phyloP scores from a whole-genome alignment of 2,888 invertebrate genomes.

The Caradrina kadenii region DNA sequence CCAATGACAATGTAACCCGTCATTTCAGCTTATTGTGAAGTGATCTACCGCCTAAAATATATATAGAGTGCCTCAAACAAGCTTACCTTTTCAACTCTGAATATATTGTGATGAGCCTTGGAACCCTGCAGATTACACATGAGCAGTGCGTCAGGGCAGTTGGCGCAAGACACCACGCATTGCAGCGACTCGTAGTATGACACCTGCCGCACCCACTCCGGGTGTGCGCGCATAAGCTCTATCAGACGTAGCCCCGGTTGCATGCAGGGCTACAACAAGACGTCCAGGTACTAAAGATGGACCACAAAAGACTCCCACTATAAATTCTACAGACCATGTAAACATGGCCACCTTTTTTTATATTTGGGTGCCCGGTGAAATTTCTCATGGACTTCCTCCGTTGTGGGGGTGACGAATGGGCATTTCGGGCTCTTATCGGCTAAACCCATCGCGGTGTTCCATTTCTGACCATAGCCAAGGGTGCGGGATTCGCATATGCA shows the following conservation, averaged over 20 bases:
- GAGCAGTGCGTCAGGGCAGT: conserved; percentile 90
- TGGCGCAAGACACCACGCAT: conserved; percentile 93
- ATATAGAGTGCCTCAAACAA: no score
- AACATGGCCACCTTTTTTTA: no score
- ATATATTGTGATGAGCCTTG: conserved; percentile 89
- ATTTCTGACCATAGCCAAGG: no score
- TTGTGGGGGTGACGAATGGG: no score
- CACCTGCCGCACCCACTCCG: conserved; percentile 93
- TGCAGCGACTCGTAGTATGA: conserved; percentile 92
- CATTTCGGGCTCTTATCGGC: no score
- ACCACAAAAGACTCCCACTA: not conserved
- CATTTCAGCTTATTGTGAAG: no score
- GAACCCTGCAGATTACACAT: conserved; percentile 91
- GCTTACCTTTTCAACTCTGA: conserved; percentile 87
- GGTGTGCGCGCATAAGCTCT: conserved; percentile 91
- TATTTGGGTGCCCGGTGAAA: no score
- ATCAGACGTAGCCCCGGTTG: conserved; percentile 86
- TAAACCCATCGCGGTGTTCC: no score
- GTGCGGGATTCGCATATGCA: no score
- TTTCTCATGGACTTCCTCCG: no score
- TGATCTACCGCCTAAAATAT: no score
- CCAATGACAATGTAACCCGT: no score
- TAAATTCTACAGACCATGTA: not conserved
- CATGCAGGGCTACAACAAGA: conserved; percentile 79
- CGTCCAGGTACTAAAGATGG: not conserved